A percentile compares a stretch with the other conserved stretches of the same genome.
Conservation (phyloP, 2,888 invertebrate genomes). For the Mesorhabditis belari region DNA sequence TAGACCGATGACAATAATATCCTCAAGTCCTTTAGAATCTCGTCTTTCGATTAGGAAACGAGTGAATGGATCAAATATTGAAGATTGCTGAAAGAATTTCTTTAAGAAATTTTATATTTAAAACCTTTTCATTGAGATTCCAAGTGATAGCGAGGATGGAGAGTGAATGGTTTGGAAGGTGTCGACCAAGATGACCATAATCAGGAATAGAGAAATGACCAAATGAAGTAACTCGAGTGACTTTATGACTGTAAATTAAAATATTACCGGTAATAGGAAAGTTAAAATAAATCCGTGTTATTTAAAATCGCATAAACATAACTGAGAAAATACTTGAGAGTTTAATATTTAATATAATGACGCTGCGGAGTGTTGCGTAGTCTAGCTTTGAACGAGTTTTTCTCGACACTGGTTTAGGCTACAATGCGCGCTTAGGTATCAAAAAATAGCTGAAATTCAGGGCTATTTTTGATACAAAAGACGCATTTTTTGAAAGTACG, state of each 20-base stretch:
- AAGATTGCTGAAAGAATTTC: conserved; percentile 6
- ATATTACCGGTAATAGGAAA: no score
- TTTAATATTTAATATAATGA: no score
- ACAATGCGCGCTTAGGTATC: no score
- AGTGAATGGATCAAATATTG: conserved; percentile 16
- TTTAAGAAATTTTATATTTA: neutral
- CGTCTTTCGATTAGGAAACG: conserved; percentile 7
- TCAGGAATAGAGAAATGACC: conserved; percentile 27
- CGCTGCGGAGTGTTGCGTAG: no score
- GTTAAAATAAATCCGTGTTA: no score
- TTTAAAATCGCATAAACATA: no score
- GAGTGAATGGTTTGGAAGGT: conserved; percentile 14
- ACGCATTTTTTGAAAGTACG: no score
- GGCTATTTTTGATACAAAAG: no score
- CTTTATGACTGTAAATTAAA: neutral
- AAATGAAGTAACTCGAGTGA: conserved; percentile 4
- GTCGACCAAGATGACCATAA: conserved; percentile 18
- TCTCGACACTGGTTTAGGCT: no score
- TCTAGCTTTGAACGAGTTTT: no score
- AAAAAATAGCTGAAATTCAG: no score
- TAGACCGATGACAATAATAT: conserved; percentile 39
- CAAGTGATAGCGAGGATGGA: conserved; percentile 30
- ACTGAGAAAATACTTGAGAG: no score
- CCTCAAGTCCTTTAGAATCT: conserved; percentile 28
- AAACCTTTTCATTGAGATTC: conserved; percentile 42